Base-by-base conservation (phyloP, 2,888 invertebrate genomes). In the Xanthia icteritia region DNA sequence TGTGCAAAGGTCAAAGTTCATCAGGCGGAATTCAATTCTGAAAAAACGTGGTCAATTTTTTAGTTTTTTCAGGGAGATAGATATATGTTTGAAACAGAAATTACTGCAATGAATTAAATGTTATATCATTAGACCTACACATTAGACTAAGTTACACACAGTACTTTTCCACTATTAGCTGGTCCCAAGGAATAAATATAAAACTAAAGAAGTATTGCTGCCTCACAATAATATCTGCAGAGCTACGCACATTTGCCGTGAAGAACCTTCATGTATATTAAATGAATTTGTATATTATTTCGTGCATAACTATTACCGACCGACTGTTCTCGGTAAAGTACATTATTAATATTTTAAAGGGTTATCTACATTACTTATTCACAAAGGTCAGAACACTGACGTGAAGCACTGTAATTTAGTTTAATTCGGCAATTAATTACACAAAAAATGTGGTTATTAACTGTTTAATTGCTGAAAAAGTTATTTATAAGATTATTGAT, bases 1-100 rank as follows among this genome's bases (percentile, higher is more conserved):
- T 67, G 60, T 31, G 66, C n/a, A 84, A 66, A 84, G 81, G 80
- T 84, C 73, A 82, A 79, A 82, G 84, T 69, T 79, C 69, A 36
- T 20, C 31, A 17, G 31, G 51, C 27, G 3, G 27, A 63, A 63
- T 58, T 68, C n/a, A 69, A 60, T 73, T 66, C 65, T 63, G 58
- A 54, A 84, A 70, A 66, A 79, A 54, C 20, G 20, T 56, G 15
- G 54, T 31, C 17, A 20, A 15, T n/a, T 58, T 56, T 73, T 72
- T 36, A 0, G 0, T 9, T 31, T 31, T 66, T 64, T 45, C 36
- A 1, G 27, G n/a, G 11, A 31, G 17, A 60, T 27, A 20, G 5
- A 54, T 68, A 68, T 6, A 54, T 58, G 11, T 60, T 64, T 45
- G 0, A 5, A 8, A 15, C 6, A 2, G 15, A 39, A 31, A 54